A percentile compares a stretch with the other conserved stretches of the same genome.
These are phyloP conservation scores for Noctua comes DNA, from an alignment of 2,888 invertebrate species.

Conservation along the genomic window DNA sequence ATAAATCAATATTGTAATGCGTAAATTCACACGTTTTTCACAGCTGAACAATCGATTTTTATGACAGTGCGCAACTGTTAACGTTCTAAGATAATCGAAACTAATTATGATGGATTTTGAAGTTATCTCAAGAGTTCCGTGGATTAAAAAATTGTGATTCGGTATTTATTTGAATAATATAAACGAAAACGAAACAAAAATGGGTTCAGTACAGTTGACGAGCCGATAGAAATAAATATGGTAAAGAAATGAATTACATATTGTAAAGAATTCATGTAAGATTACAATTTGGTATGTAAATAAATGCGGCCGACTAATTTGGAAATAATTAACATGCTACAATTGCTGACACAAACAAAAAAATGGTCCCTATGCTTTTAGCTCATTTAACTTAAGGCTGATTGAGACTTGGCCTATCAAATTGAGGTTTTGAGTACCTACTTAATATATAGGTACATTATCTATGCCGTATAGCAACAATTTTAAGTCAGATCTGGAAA, in stretches of 20 bases:
- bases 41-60: constrained; percentile 65
- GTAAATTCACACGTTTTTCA: constrained; percentile 80
- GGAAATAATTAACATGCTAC: constrained; percentile 13
- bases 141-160: background rate
- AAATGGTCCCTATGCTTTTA: constrained; percentile 1
- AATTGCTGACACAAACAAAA: background rate
- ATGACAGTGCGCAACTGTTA: constrained; percentile 70
- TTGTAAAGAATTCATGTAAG: background rate
- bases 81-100: constrained; percentile 59
- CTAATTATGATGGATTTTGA: constrained; percentile 28
- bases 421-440: background rate
- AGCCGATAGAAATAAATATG: background rate
- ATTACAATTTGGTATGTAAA: constrained; percentile 3
- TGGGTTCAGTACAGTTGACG: background rate
- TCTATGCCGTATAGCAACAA: background rate
- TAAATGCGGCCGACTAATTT: constrained; percentile 8
- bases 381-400: background rate
- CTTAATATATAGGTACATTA: background rate
- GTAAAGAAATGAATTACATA: constrained; percentile 10
- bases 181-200: background rate
- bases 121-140: constrained; percentile 11
- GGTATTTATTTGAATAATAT: background rate
- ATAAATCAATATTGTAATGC: constrained; percentile 72
- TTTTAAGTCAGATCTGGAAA: background rate
- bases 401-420: background rate